These are phyloP conservation scores for Sciurus vulgaris DNA, from an alignment of 2,797 vertebrate genomes.

Conservation along the genomic window DNA sequence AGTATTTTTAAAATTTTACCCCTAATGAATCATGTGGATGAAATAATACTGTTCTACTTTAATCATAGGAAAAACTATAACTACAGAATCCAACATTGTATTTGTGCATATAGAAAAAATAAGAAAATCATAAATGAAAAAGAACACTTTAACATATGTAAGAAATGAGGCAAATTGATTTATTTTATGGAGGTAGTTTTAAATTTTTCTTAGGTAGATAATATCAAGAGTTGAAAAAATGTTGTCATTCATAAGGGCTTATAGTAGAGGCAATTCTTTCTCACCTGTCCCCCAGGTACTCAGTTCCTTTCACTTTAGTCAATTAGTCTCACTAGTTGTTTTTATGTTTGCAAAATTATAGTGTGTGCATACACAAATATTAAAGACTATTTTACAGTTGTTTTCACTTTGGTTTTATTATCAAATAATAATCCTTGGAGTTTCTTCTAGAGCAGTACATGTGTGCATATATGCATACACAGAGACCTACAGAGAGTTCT, in stretches of 20 bases:
- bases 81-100: neutral
- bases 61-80: neutral
- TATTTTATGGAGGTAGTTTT: neutral
- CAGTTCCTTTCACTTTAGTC: neutral
- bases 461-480: neutral
- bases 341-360: neutral
- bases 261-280: neutral
- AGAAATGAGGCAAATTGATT: slow-evolving; percentile 9
- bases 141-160: neutral
- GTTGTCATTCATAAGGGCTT: neutral
- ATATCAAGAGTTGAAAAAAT: neutral
- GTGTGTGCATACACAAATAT: neutral
- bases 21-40: slow-evolving; percentile 20
- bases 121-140: neutral
- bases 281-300: neutral
- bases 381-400: neutral
- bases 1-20: neutral
- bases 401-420: neutral
- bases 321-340: neutral
- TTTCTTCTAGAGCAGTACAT: neutral
- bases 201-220: slow-evolving; percentile 21
- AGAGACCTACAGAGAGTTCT: neutral
- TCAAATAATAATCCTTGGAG: neutral
- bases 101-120: neutral
- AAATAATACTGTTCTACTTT: neutral